A percentile compares a stretch with the other conserved stretches of the same genome.
Evolutionary conservation across 2,113 vertebrate species (phyloP).

Genomic region (Australoheros scitulus): DNA sequence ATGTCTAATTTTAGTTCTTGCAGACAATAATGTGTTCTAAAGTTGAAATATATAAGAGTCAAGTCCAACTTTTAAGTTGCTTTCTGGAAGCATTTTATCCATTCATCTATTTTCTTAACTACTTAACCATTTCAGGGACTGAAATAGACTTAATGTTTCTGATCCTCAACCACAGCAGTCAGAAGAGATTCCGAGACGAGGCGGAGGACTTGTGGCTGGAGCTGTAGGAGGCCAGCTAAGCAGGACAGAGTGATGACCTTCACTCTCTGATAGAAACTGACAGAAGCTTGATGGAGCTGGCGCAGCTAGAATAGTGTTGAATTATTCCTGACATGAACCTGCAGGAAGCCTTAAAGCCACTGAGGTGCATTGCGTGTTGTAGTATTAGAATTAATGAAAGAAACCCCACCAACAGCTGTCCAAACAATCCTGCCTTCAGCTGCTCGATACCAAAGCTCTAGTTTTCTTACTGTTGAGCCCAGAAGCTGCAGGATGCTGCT

Average conservation of each 20-base stretch:
- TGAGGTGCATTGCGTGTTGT: background rate
- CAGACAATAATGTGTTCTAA: background rate
- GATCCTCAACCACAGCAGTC: background rate
- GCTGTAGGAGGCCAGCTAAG: constrained; percentile 46
- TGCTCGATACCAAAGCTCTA: background rate
- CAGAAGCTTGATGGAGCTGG: constrained; percentile 41
- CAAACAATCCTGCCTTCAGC: background rate
- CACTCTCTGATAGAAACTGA: constrained; percentile 55
- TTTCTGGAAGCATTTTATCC: background rate
- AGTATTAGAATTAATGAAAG: constrained; percentile 36
- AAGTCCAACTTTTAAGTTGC: background rate
- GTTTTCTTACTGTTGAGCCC: background rate
- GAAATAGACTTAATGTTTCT: background rate
- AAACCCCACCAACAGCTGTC: constrained; percentile 3
- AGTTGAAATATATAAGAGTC: background rate
- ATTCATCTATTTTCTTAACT: background rate
- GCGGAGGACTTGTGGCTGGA: constrained; percentile 14
- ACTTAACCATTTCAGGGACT: background rate
- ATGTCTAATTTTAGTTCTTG: background rate
- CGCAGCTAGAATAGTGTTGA: constrained; percentile 32
- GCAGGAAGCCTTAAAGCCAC: constrained; percentile 20
- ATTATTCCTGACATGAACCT: constrained; percentile 51
- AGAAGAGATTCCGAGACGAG: background rate
- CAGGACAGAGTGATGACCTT: constrained; percentile 67
- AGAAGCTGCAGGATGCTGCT: constrained; percentile 23